Evolutionary conservation across 2,888 invertebrate species (phyloP).

Genomic region (Agriopis leucophaearia): DNA sequence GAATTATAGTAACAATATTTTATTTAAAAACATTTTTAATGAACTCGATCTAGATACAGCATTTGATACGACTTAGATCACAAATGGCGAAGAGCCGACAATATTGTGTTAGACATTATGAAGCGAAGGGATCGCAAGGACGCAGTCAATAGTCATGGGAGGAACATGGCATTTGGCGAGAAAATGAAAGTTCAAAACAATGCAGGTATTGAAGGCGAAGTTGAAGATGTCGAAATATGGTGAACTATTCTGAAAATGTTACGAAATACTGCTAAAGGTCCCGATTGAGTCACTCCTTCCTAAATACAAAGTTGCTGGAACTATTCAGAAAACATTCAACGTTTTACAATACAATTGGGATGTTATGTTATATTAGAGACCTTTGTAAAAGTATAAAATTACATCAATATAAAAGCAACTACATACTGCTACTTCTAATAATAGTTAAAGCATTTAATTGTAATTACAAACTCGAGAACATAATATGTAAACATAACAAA

Average conservation of each 20-base stretch:
- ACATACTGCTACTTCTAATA: constrained; percentile 29
- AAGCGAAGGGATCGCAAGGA: constrained; percentile 43
- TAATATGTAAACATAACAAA: constrained; percentile 11
- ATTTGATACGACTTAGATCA: constrained; percentile 10
- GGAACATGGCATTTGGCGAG: constrained; percentile 43
- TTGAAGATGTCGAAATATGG: constrained; percentile 36
- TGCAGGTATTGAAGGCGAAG: constrained; percentile 35
- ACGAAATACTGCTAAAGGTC: constrained; percentile 21
- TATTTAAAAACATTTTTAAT: too few relatives aligned
- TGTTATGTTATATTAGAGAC: constrained; percentile 29
- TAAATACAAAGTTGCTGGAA: constrained; percentile 2
- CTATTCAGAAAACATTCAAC: not conserved
- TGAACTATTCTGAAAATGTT: constrained; percentile 36
- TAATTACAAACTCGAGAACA: constrained; percentile 26
- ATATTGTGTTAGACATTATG: constrained; percentile 30
- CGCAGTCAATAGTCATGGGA: constrained; percentile 27
- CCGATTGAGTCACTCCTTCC: constrained; percentile 21
- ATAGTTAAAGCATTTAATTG: constrained; percentile 38
- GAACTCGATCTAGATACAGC: constrained; percentile 5
- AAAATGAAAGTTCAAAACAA: constrained; percentile 46
- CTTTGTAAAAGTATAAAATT: constrained; percentile 32
- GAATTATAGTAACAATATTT: too few relatives aligned
- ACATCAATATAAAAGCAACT: constrained; percentile 43
- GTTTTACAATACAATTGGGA: constrained; percentile 2
- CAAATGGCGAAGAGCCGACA: constrained; percentile 8